These are phyloP conservation scores for Amblyopsis hoosieri DNA, from an alignment of 2,797 vertebrate species.

Conservation along the genomic window DNA sequence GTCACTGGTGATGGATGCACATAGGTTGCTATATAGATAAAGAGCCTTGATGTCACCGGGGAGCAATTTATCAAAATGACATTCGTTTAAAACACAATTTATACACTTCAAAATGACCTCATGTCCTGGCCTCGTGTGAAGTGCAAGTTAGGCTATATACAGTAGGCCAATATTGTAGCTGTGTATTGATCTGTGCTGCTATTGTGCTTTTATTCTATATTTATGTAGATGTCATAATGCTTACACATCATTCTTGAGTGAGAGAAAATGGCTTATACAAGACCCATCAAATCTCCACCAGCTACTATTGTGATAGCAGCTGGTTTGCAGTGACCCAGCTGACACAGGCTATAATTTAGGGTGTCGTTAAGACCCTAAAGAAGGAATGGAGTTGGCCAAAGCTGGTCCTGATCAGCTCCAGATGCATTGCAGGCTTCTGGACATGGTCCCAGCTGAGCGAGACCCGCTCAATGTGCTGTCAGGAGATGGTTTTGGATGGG, in stretches of 20 bases:
- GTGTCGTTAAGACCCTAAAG: conserved; percentile 39
- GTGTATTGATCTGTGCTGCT: not conserved
- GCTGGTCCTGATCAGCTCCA: conserved; percentile 66
- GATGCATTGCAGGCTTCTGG: conserved; percentile 57
- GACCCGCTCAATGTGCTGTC: conserved; percentile 26
- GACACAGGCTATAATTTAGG: conserved; percentile 58
- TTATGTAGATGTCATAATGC: not conserved
- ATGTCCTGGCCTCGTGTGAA: not conserved
- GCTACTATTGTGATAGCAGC: conserved; percentile 51
- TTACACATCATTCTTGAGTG: not conserved
- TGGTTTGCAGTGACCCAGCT: conserved; percentile 50
- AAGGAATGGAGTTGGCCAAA: conserved; percentile 36
- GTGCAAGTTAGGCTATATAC: not conserved
- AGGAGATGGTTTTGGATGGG: conserved; percentile 19
- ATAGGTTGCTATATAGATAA: conserved; percentile 45
- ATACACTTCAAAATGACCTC: conserved; percentile 36
- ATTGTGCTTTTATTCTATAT: too few species aligned
- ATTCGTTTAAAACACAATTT: conserved; percentile 51
- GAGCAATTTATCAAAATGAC: conserved; percentile 61
- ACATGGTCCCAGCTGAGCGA: conserved; percentile 38
- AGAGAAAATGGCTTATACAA: not conserved
- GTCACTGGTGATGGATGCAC: conserved; percentile 31
- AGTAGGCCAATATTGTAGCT: too few species aligned
- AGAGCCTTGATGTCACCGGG: conserved; percentile 35
- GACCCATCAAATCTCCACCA: conserved; percentile 17